phyloP scores from a whole-genome alignment of 64 coral and sea anemone species.

The Orbicella faveolata region DNA sequence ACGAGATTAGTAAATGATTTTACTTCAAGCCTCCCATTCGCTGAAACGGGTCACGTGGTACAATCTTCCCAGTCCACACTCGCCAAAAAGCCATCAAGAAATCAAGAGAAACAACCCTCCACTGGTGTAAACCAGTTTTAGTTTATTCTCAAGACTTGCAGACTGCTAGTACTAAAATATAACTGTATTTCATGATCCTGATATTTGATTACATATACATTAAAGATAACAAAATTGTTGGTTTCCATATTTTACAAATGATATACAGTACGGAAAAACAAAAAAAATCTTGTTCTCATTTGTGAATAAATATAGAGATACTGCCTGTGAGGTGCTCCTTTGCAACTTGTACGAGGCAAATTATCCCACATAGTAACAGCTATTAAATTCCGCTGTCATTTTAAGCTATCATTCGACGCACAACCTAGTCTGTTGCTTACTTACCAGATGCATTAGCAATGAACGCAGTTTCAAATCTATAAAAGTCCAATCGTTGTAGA shows the following conservation, averaged over 20 bases:
- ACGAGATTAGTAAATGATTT: too few relatives aligned
- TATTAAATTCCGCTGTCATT: neutral
- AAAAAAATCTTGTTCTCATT: constrained; percentile 21
- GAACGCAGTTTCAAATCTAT: neutral
- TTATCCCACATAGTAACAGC: neutral
- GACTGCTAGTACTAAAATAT: constrained; percentile 28
- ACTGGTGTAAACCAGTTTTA: too few relatives aligned
- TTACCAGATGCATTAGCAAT: neutral
- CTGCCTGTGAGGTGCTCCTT: neutral
- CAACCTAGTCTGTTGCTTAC: neutral
- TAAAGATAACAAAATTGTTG: constrained; percentile 18
- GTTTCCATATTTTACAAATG: constrained; percentile 42
- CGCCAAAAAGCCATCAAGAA: too few relatives aligned
- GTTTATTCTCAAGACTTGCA: neutral
- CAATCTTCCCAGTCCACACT: too few relatives aligned
- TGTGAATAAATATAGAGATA: constrained; percentile 30
- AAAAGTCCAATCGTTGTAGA: neutral
- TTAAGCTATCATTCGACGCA: neutral
- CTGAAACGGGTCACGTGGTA: too few relatives aligned
- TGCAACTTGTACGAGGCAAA: neutral
- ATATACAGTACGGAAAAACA: constrained; percentile 9
- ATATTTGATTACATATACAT: constrained; percentile 50
- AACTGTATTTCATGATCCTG: constrained; percentile 37
- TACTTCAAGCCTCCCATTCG: too few relatives aligned
- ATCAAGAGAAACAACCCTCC: too few relatives aligned